Base-by-base conservation (phyloP, 2,888 invertebrate species). In the Caenorhabditis afra region DNA sequence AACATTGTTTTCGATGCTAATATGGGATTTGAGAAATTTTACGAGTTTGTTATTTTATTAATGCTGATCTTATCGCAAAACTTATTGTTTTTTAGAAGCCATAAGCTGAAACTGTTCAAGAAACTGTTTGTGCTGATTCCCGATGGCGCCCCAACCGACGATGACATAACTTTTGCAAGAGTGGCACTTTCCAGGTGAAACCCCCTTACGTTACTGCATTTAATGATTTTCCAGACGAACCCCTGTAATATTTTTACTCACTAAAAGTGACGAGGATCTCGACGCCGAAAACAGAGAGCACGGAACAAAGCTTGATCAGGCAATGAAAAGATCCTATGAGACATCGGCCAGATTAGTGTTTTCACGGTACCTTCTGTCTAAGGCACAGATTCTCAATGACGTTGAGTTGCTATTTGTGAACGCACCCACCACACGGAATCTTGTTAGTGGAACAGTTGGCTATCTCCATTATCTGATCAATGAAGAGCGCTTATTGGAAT, bases 21-120 rank as follows among this genome's bases (percentile, higher is more conserved):
- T 61, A 83, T 83, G 84, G 81, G 83, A 39, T 85, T 86, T 57
- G 82, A 86, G 45, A 78, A 81, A 35, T 81, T 85, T 41, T 86
- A 86, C 53, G 86, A 85, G 83, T 84, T 10, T 50, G 75, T 71
- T 50, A 57, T 23, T 23, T 50, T 10, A 35, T 11, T n/a, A 20
- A 49, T 23, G 12, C 22, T 44, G 22, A 10, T n/a, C n/a, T n/a
- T n/a, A n/a, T n/a, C n/a, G n/a, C n/a, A n/a, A n/a, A n/a, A n/a
- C n/a, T n/a, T 29, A 7, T 29, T 3, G 7, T 29, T 29, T 78
- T 80, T 20, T 41, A 85, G 85, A 20, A 64, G 75, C 8, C 81
- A 83, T 65, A 84, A 86, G 39, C 55, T 86, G 35, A 71, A 79
- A 58, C 41, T 81, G 0, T 86, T 86, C 73, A 75, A 75, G 29